Percentiles rank a stretch among this genome's conserved stretches.
Evolutionary conservation across 2,888 invertebrate genomes (phyloP).

Genomic region (Andricus curvator): DNA sequence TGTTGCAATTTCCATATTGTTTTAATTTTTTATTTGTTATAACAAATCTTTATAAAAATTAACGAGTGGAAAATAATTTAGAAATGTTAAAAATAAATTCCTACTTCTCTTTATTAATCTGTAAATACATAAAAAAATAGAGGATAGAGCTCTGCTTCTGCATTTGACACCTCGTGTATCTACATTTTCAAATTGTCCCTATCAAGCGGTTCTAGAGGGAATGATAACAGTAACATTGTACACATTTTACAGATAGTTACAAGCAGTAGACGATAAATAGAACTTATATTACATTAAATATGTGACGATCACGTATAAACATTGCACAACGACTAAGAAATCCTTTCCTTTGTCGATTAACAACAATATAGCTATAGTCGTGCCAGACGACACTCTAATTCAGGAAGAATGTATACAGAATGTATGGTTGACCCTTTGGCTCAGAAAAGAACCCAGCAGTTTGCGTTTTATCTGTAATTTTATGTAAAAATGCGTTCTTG

Average conservation of each 20-base stretch:
- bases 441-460: neutral
- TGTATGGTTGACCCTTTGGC: slow-evolving; percentile 18
- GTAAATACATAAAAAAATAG: slow-evolving; percentile 34
- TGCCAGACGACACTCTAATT: slow-evolving; percentile 49
- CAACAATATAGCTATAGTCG: slow-evolving; percentile 47
- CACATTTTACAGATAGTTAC: neutral
- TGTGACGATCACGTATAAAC: slow-evolving; percentile 26
- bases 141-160: slow-evolving; percentile 3
- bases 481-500: neutral
- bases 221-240: slow-evolving; percentile 16
- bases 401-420: slow-evolving; percentile 47
- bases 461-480: neutral
- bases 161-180: neutral
- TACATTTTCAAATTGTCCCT: slow-evolving; percentile 11
- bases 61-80: neutral
- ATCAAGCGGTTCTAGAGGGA: neutral
- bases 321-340: slow-evolving; percentile 41
- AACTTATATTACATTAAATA: slow-evolving; percentile 41
- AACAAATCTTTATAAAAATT: neutral
- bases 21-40: too few relatives aligned
- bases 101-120: slow-evolving; percentile 10
- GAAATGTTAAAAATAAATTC: slow-evolving; percentile 5
- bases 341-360: slow-evolving; percentile 22
- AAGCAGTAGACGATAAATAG: slow-evolving; percentile 41
- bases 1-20: too few relatives aligned